phyloP scores from a whole-genome alignment of 1,140 invertebrate genomes.

The Leptonema lineaticorne region DNA sequence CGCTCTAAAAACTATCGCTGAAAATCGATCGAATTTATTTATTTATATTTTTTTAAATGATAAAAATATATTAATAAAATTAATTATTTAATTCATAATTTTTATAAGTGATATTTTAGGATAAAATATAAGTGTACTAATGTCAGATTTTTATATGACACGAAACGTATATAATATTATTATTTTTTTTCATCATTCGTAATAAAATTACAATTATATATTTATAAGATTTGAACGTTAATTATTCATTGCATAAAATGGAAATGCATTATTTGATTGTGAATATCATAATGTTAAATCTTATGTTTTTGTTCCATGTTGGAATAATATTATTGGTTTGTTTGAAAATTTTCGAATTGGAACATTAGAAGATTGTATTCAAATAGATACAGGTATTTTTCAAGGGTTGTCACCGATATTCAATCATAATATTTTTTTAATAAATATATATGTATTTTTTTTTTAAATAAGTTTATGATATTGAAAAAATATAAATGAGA shows the following conservation, averaged over 20 bases:
- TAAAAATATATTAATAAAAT: no score
- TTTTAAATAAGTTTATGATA: no score
- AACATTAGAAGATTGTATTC: not conserved
- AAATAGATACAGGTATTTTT: conserved; percentile 1
- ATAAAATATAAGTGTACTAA: no score
- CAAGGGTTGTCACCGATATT: conserved; percentile 1
- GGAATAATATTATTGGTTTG: conserved; percentile 11
- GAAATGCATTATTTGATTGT: not conserved
- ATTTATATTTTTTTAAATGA: no score
- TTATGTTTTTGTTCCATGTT: conserved; percentile 6
- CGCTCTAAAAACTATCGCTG: no score
- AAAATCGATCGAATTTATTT: no score
- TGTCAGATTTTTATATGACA: no score
- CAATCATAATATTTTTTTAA: not conserved
- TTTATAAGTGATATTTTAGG: no score
- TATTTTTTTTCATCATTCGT: not conserved
- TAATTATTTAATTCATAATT: no score
- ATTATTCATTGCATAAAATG: not conserved
- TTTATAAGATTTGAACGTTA: not conserved
- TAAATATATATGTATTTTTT: not conserved
- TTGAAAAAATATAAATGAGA: no score
- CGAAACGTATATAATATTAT: no score
- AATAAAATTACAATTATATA: not conserved
- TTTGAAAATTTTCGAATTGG: conserved; percentile 7
- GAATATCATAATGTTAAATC: not conserved